These are phyloP conservation scores for Pandion haliaetus DNA, from an alignment of 2,113 vertebrate genomes.

Conservation along the genomic window DNA sequence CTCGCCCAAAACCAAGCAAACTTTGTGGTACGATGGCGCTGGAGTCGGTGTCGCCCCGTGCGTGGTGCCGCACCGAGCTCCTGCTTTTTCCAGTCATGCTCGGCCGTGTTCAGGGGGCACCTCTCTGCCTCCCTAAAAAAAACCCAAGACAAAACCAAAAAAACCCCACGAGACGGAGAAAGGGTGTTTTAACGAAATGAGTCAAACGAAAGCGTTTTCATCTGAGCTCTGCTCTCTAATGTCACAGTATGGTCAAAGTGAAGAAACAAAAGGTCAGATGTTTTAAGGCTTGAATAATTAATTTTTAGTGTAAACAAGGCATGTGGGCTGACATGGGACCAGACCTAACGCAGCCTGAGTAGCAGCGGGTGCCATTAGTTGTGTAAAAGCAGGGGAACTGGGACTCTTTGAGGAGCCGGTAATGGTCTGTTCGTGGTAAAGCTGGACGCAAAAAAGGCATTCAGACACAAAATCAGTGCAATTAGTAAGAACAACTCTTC, in stretches of 20 bases:
- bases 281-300: background rate
- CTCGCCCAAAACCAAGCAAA: background rate
- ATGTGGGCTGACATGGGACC: background rate
- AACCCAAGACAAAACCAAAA: too few species aligned
- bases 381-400: background rate
- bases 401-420: background rate
- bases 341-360: background rate
- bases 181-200: background rate
- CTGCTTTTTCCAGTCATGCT: background rate
- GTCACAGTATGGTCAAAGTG: background rate
- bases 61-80: accelerated
- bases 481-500: background rate
- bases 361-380: background rate
- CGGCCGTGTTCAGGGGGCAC: background rate
- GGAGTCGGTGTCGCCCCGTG: accelerated
- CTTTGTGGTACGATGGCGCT: background rate
- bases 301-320: background rate
- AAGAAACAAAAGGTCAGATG: background rate
- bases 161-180: background rate
- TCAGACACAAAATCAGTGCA: background rate
- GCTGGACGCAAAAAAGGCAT: background rate
- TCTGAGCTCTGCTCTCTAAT: background rate
- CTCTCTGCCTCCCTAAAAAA: background rate
- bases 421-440: background rate
- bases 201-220: background rate